Evolutionary conservation across 1,140 invertebrate genomes (phyloP).

Genomic region (Patella vulgata): DNA sequence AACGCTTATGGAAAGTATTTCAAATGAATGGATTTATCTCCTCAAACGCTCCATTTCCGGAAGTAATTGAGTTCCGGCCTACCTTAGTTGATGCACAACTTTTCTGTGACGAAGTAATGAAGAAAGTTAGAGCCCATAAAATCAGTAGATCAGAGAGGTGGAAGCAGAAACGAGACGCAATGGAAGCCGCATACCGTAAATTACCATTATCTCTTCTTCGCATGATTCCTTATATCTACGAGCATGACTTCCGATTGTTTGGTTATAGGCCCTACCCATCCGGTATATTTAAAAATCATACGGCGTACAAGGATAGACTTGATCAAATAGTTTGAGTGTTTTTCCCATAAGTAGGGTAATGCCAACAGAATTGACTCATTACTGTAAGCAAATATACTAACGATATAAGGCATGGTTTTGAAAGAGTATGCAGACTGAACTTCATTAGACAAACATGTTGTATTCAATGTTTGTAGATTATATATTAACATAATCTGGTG

Average conservation of each 20-base stretch:
- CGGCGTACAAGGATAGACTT: too few species aligned
- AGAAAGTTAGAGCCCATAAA: not conserved
- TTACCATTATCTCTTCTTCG: not conserved
- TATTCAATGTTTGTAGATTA: too few species aligned
- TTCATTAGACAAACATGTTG: too few species aligned
- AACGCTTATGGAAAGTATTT: slow-evolving; percentile 6
- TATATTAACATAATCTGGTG: too few species aligned
- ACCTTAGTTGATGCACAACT: not conserved
- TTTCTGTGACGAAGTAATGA: not conserved
- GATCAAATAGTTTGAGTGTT: too few species aligned
- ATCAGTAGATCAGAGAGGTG: not conserved
- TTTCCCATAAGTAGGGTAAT: too few species aligned
- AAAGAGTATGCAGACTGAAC: too few species aligned
- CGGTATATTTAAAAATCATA: too few species aligned
- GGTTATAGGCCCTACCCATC: not conserved
- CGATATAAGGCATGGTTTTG: too few species aligned
- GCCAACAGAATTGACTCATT: too few species aligned
- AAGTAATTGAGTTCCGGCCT: not conserved
- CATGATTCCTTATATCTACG: slow-evolving; percentile 2
- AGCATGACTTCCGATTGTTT: slow-evolving; percentile 2
- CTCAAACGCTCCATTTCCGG: not conserved
- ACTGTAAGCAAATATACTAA: too few species aligned
- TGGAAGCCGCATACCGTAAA: not conserved
- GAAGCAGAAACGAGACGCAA: not conserved
- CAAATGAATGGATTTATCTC: slow-evolving; percentile 6